Evolutionary conservation across 2,888 invertebrate genomes (phyloP).

Genomic region (Kryphioiulus occultus): DNA sequence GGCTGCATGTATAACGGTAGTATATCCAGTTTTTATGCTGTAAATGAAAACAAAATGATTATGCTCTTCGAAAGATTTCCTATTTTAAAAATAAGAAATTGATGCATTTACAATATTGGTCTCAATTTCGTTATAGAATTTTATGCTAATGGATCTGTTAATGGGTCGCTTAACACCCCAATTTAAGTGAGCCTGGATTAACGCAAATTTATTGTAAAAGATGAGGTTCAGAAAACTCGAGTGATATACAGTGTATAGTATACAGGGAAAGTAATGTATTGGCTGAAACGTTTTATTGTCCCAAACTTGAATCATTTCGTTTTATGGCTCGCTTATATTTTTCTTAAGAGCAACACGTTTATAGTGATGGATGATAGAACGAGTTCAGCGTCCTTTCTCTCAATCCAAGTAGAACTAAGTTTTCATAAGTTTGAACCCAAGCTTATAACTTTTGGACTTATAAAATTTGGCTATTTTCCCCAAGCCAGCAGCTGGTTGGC

Average conservation of each 20-base stretch:
- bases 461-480: not conserved
- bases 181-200: too few relatives aligned
- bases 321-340: not conserved
- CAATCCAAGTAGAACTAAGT: not conserved
- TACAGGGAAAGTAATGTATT: not conserved
- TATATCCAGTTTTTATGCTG: too few relatives aligned
- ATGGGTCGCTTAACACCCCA: too few relatives aligned
- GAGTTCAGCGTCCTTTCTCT: conserved; percentile 11
- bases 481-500: not conserved
- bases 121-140: too few relatives aligned
- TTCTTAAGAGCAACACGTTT: not conserved
- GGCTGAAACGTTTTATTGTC: not conserved
- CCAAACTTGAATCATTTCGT: not conserved
- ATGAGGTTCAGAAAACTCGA: not conserved
- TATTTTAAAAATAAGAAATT: too few relatives aligned
- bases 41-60: too few relatives aligned
- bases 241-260: too few relatives aligned
- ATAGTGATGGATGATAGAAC: not conserved
- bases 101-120: too few relatives aligned
- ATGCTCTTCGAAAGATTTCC: too few relatives aligned
- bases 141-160: too few relatives aligned
- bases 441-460: not conserved
- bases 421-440: not conserved
- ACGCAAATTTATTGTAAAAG: not conserved
- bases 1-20: too few relatives aligned